Conservation (phyloP, 2,113 vertebrate genomes). For the Aldabrachelys gigantea region DNA sequence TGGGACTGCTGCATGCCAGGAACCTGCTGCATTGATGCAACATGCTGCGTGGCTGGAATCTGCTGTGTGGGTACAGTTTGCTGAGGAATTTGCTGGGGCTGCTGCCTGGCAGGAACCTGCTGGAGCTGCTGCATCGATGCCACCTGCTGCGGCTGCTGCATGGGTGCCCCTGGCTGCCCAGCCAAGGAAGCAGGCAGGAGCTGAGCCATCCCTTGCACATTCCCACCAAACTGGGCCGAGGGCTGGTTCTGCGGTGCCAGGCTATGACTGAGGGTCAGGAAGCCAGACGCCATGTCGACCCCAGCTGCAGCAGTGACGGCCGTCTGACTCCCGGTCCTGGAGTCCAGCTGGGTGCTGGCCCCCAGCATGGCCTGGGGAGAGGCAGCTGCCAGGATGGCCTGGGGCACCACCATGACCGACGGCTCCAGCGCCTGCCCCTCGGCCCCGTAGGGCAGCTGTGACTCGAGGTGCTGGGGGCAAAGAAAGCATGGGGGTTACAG, state of each 20-base stretch:
- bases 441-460: constrained; percentile 75
- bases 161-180: background rate
- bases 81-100: constrained; percentile 68
- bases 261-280: constrained; percentile 24
- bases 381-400: constrained; percentile 53
- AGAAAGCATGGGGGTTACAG: background rate
- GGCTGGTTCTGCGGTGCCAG: constrained; percentile 21
- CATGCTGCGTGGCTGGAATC: constrained; percentile 21
- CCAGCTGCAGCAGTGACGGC: constrained; percentile 1
- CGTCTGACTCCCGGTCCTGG: constrained; percentile 24
- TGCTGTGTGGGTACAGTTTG: constrained; percentile 48
- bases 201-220: background rate
- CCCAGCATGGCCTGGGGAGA: constrained; percentile 31
- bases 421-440: constrained; percentile 70
- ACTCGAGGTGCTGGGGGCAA: constrained; percentile 60
- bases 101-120: constrained; percentile 7
- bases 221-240: constrained; percentile 29
- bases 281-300: constrained; percentile 3
- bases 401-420: constrained; percentile 46
- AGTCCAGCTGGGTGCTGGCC: constrained; percentile 19
- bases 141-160: background rate
- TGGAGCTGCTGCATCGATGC: constrained; percentile 12
- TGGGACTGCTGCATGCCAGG: background rate
- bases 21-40: background rate
- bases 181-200: too few species aligned